These are phyloP conservation scores for Lophura nycthemera DNA, from an alignment of 2,113 vertebrate species.

Conservation along the genomic window DNA sequence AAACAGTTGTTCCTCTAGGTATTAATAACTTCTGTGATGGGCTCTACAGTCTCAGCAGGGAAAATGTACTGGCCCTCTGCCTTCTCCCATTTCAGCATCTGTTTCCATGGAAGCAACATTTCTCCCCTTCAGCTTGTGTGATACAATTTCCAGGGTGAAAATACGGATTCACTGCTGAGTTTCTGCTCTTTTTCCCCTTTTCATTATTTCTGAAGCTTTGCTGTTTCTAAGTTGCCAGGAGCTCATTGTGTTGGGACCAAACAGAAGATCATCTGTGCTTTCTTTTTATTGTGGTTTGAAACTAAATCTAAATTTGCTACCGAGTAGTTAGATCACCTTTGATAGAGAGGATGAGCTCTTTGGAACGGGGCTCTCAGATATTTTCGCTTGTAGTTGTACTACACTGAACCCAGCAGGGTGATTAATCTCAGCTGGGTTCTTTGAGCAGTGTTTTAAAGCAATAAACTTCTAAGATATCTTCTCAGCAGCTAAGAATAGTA, in stretches of 20 bases:
- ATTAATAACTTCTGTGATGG: neutral
- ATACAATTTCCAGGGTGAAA: neutral
- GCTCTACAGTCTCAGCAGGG: neutral
- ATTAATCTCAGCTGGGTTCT: neutral
- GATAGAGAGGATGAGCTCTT: neutral
- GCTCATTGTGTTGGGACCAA: neutral
- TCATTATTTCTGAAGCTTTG: neutral
- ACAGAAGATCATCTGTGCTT: neutral
- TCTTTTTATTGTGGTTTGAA: neutral
- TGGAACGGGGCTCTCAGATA: neutral
- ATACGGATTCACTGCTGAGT: neutral
- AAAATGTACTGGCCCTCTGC: fast-evolving
- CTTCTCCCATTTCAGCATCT: neutral
- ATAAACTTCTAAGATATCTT: neutral
- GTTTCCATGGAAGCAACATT: neutral
- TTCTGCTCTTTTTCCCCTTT: neutral
- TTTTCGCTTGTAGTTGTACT: neutral
- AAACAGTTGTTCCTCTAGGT: neutral
- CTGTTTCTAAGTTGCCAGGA: neutral
- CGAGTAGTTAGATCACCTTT: neutral
- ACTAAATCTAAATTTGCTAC: neutral
- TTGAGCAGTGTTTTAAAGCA: neutral
- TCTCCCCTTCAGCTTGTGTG: neutral
- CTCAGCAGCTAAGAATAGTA: neutral
- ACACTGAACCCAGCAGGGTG: neutral